phyloP scores from a whole-genome alignment of 2,888 invertebrate genomes.

The Amphiduros pacificus region DNA sequence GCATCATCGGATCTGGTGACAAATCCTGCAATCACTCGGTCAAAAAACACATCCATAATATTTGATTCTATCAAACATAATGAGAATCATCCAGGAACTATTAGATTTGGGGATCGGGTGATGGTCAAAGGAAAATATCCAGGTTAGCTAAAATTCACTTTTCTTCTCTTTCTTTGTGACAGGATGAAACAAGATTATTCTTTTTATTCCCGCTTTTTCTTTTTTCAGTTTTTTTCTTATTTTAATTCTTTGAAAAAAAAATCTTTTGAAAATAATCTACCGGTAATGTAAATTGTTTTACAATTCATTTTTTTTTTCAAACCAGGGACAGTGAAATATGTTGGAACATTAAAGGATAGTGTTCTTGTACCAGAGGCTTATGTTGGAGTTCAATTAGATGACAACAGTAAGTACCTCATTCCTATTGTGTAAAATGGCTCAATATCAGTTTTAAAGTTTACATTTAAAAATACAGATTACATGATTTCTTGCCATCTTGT shows the following conservation, averaged over 20 bases:
- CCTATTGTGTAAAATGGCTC: no score
- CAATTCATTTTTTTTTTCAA: neutral
- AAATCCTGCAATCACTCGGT: conserved; percentile 29
- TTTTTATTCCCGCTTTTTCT: no score
- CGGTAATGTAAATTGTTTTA: no score
- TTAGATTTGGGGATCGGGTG: conserved; percentile 46
- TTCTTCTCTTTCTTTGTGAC: no score
- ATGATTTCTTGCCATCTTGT: no score
- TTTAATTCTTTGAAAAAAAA: no score
- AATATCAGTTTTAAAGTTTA: no score
- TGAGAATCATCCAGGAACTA: conserved; percentile 16
- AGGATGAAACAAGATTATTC: no score
- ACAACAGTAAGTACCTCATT: conserved; percentile 44
- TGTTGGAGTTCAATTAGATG: conserved; percentile 52
- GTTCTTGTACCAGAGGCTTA: conserved; percentile 44
- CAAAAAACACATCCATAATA: conserved; percentile 34
- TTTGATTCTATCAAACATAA: conserved; percentile 5
- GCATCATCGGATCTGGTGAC: conserved; percentile 35
- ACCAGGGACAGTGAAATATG: conserved; percentile 48
- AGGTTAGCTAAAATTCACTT: no score
- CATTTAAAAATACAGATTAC: no score
- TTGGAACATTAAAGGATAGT: conserved; percentile 46
- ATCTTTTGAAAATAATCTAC: no score
- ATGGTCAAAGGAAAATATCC: conserved; percentile 35
- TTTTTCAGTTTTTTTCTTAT: no score